Evolutionary conservation across 2,888 invertebrate genomes (phyloP).

Genomic region (Lochmaea crataegi): DNA sequence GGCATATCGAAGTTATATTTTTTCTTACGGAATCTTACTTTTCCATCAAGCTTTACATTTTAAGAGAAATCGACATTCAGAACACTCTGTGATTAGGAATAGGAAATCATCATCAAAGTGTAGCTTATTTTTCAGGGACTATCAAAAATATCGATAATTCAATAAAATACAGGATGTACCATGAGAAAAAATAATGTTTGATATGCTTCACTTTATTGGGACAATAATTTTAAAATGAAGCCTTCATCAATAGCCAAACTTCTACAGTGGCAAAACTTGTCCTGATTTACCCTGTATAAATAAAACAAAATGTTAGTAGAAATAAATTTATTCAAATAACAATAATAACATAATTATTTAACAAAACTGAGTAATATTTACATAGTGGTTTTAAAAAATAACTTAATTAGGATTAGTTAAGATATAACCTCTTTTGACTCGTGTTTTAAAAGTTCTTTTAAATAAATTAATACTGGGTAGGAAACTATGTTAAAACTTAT

Average conservation of each 20-base stretch:
- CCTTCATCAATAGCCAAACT: neutral
- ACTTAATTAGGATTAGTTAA: neutral
- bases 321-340: constrained; percentile 10
- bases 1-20: too few relatives aligned
- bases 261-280: neutral
- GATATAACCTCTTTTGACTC: neutral
- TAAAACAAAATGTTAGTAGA: neutral
- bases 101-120: too few relatives aligned
- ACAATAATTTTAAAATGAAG: too few relatives aligned
- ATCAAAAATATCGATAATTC: too few relatives aligned
- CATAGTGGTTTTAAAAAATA: neutral
- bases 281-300: neutral
- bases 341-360: constrained; percentile 7
- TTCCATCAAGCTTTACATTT: too few relatives aligned
- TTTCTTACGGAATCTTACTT: too few relatives aligned
- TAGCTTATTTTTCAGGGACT: too few relatives aligned
- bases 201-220: too few relatives aligned
- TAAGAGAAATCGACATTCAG: too few relatives aligned
- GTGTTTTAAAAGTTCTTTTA: neutral
- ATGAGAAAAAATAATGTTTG: too few relatives aligned
- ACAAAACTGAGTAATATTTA: constrained; percentile 1
- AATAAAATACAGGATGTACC: too few relatives aligned
- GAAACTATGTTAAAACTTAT: neutral
- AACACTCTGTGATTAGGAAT: too few relatives aligned
- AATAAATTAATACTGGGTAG: constrained; percentile 3